Percentiles rank a stretch among this genome's conserved stretches.
These are phyloP conservation scores for Hoplodrina blanda DNA, from an alignment of 2,888 invertebrate genomes.

Conservation along the genomic window DNA sequence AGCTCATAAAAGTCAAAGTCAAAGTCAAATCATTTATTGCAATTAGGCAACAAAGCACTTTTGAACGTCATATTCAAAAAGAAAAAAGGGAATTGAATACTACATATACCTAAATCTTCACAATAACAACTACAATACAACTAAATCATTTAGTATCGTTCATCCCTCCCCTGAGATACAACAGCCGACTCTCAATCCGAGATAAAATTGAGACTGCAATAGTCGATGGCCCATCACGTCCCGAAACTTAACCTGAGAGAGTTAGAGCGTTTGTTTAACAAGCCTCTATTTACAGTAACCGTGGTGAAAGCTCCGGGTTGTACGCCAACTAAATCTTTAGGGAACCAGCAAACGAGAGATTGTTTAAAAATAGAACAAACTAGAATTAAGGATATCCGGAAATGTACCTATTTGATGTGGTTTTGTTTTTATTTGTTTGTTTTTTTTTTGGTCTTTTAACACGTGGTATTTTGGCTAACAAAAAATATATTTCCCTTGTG, in stretches of 20 bases:
- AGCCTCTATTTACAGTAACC: constrained; percentile 64
- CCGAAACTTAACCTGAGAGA: constrained; percentile 55
- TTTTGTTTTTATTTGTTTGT: constrained; percentile 12
- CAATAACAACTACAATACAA: not conserved
- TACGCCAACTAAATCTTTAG: constrained; percentile 66
- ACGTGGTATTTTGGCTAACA: not conserved
- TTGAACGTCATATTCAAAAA: no score
- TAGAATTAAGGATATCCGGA: not conserved
- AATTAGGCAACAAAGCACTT: no score
- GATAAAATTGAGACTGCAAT: constrained; percentile 51
- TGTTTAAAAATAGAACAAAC: constrained; percentile 30
- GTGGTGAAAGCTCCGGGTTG: constrained; percentile 42
- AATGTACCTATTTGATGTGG: not conserved
- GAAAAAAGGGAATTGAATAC: no score
- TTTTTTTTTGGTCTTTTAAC: no score
- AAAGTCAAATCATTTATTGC: no score
- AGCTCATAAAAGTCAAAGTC: no score
- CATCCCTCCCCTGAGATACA: constrained; percentile 13
- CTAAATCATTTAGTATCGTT: constrained; percentile 22
- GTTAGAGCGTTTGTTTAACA: constrained; percentile 66
- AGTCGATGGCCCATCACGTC: constrained; percentile 61
- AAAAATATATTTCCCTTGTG: not conserved
- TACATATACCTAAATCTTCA: not conserved
- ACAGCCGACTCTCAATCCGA: constrained; percentile 13
- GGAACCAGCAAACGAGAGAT: constrained; percentile 60